Percentiles rank a stretch among this genome's conserved stretches.
phyloP scores from a whole-genome alignment of 2,797 vertebrate genomes.

The Neopelma chrysocephalum region DNA sequence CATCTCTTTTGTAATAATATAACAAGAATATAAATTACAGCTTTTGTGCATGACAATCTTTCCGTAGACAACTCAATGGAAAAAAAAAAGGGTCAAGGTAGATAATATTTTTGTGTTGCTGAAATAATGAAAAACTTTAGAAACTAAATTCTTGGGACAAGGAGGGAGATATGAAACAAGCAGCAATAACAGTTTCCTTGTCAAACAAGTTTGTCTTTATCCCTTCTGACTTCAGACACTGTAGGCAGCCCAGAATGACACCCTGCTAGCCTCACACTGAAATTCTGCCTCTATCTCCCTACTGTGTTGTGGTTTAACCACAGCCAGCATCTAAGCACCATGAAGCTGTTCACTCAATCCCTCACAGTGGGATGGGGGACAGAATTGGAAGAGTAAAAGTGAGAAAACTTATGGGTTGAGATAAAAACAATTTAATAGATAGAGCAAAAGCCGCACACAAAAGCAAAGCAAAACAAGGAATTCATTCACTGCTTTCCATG shows the following conservation, averaged over 20 bases:
- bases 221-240: neutral
- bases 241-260: neutral
- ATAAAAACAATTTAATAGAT: neutral
- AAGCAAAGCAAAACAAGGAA: neutral
- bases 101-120: neutral
- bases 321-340: neutral
- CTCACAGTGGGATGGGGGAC: neutral
- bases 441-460: neutral
- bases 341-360: accelerated
- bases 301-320: neutral
- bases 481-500: neutral
- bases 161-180: neutral
- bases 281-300: neutral
- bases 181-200: neutral
- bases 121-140: neutral
- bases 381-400: neutral
- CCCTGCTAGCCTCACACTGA: neutral
- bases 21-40: neutral
- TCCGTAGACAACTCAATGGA: neutral
- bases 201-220: neutral
- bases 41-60: neutral
- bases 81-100: neutral
- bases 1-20: neutral
- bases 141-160: neutral
- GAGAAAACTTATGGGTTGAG: neutral